Conservation (phyloP, 2,888 invertebrate species). For the Pilophorus perplexus region DNA sequence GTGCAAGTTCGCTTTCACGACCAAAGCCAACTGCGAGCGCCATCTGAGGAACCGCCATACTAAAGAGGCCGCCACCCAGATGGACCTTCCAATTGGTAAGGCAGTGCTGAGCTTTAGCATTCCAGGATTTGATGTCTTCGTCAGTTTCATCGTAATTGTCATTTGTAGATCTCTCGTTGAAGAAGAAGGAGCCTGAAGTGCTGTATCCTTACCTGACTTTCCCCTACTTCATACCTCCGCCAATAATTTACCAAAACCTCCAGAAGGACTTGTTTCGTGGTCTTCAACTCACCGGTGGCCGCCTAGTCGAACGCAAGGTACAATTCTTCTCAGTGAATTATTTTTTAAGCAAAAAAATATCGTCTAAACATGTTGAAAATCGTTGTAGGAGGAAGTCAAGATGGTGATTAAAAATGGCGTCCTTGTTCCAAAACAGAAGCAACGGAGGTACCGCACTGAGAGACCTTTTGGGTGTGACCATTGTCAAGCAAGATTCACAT, state of each 20-base stretch:
- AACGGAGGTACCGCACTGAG: conserved; percentile 82
- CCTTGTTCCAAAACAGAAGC: conserved; percentile 87
- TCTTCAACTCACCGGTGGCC: conserved; percentile 66
- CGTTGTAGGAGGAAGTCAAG: conserved; percentile 60
- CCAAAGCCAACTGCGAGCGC: conserved; percentile 94
- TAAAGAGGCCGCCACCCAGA: conserved; percentile 37
- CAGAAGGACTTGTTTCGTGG: conserved; percentile 65
- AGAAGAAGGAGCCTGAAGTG: conserved; percentile 29
- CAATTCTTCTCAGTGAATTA: not conserved
- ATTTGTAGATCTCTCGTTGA: conserved; percentile 31
- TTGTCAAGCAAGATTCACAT: conserved; percentile 84
- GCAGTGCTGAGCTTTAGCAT: too few species aligned
- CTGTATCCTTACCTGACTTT: conserved; percentile 29
- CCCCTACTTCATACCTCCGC: conserved; percentile 37
- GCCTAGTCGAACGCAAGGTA: conserved; percentile 53
- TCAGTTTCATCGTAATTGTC: not conserved
- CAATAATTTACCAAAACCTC: conserved; percentile 37
- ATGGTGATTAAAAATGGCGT: conserved; percentile 90
- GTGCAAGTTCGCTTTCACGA: conserved; percentile 96
- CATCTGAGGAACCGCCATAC: conserved; percentile 85
- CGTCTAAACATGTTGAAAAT: too few species aligned
- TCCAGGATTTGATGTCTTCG: too few species aligned
- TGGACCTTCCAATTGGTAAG: conserved; percentile 37
- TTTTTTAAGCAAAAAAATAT: too few species aligned
- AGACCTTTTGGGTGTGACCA: conserved; percentile 87